These are phyloP conservation scores for Acleris sparsana DNA, from an alignment of 2,888 invertebrate species.

Conservation along the genomic window DNA sequence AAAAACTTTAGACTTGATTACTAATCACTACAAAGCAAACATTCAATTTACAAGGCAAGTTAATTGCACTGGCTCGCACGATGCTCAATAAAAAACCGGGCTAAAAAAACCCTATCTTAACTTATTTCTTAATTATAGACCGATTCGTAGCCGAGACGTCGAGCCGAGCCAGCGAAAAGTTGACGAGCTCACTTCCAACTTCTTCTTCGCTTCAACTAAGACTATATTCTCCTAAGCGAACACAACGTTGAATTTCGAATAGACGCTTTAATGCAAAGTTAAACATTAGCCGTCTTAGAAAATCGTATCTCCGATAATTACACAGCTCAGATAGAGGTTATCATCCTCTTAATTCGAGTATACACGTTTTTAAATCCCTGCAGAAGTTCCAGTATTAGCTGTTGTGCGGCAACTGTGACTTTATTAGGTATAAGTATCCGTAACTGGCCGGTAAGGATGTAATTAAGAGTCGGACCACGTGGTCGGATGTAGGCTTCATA, in stretches of 20 bases:
- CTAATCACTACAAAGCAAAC: slow-evolving; percentile 83
- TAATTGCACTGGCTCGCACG: slow-evolving; percentile 78
- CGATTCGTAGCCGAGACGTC: slow-evolving; percentile 78
- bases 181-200: slow-evolving; percentile 49
- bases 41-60: slow-evolving; percentile 83
- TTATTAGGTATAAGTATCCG: slow-evolving; percentile 33
- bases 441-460: slow-evolving; percentile 13
- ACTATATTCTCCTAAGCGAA: slow-evolving; percentile 46
- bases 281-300: slow-evolving; percentile 65
- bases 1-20: slow-evolving; percentile 79
- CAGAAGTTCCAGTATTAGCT: slow-evolving; percentile 44
- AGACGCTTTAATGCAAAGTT: slow-evolving; percentile 45
- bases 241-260: slow-evolving; percentile 51
- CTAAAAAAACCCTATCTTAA: slow-evolving; percentile 81
- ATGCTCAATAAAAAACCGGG: slow-evolving; percentile 76
- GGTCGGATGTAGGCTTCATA: slow-evolving; percentile 19
- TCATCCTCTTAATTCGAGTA: slow-evolving; percentile 75
- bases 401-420: slow-evolving; percentile 32
- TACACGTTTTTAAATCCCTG: slow-evolving; percentile 64
- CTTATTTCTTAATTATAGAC: slow-evolving; percentile 84
- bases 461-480: slow-evolving; percentile 25
- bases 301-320: slow-evolving; percentile 80
- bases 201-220: slow-evolving; percentile 40
- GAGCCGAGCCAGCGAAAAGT: slow-evolving; percentile 66
- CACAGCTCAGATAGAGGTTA: slow-evolving; percentile 77